Evolutionary conservation across 2,888 invertebrate genomes (phyloP).

Genomic region (Spilarctia lutea): DNA sequence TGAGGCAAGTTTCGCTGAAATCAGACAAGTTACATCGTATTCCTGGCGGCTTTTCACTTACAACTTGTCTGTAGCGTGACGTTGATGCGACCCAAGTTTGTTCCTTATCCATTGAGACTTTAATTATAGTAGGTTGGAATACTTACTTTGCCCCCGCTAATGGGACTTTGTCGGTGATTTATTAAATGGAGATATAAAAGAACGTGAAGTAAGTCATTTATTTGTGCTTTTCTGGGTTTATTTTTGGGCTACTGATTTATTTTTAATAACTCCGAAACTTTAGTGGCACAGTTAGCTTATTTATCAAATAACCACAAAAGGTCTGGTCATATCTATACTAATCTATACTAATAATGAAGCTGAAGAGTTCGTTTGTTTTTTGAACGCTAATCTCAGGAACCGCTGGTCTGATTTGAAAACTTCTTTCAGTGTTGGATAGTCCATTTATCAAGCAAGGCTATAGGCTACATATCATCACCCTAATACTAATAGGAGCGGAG

Average conservation of each 20-base stretch:
- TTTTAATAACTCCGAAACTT: background rate
- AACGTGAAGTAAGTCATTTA: conserved; percentile 8
- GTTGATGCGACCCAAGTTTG: conserved; percentile 75
- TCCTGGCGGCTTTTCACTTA: conserved; percentile 76
- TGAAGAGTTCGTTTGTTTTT: no score
- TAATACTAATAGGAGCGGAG: no score
- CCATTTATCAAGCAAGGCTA: no score
- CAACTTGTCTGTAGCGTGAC: conserved; percentile 76
- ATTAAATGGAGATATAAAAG: conserved; percentile 23
- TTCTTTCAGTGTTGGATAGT: no score
- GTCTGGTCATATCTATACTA: background rate
- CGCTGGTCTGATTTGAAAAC: no score
- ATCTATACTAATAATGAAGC: no score
- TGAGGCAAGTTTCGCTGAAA: conserved; percentile 74
- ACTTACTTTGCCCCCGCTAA: conserved; percentile 40
- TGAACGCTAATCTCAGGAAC: no score
- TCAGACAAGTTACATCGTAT: conserved; percentile 80
- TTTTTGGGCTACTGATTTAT: background rate
- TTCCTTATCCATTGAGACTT: conserved; percentile 73
- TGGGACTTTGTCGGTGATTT: conserved; percentile 40
- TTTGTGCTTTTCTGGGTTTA: background rate
- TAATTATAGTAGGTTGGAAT: conserved; percentile 65
- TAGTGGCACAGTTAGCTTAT: background rate
- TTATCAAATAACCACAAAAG: background rate
- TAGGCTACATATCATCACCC: no score